phyloP scores from a whole-genome alignment of 2,888 invertebrate genomes.

The Calameuta pallipes region DNA sequence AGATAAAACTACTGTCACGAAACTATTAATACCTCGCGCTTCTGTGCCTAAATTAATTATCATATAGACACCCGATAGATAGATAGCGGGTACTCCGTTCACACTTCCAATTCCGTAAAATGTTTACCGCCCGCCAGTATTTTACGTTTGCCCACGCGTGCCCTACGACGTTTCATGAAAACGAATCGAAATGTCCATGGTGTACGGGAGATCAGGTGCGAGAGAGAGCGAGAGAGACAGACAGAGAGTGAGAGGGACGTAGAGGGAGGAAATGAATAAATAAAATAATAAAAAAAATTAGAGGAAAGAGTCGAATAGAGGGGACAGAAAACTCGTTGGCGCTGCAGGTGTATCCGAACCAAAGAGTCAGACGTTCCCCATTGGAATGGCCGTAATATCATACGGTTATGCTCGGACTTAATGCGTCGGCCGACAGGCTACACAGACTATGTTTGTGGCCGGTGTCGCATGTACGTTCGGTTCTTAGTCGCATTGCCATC shows the following conservation, averaged over 20 bases:
- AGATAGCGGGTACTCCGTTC: not conserved
- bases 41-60: conserved; percentile 33
- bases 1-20: conserved; percentile 9
- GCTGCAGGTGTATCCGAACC: conserved; percentile 41
- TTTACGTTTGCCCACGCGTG: conserved; percentile 57
- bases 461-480: conserved; percentile 45
- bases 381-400: conserved; percentile 49
- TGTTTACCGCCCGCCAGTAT: conserved; percentile 47
- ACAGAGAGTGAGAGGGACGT: conserved; percentile 18
- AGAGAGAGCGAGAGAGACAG: conserved; percentile 5
- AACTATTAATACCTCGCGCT: conserved; percentile 32
- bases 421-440: conserved; percentile 42
- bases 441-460: conserved; percentile 44
- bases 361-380: conserved; percentile 20
- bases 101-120: conserved; percentile 52
- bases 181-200: not conserved
- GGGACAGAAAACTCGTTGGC: conserved; percentile 9
- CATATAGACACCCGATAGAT: not conserved
- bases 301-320: not conserved
- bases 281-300: not conserved
- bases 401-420: conserved; percentile 49
- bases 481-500: conserved; percentile 15
- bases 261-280: not conserved
- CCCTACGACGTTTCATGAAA: conserved; percentile 15
- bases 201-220: conserved; percentile 19